Evolutionary conservation across 2,888 invertebrate genomes (phyloP), one percentile per base, ranked within the genome.

Genomic region (Brachypalpus laphriformis): DNA sequence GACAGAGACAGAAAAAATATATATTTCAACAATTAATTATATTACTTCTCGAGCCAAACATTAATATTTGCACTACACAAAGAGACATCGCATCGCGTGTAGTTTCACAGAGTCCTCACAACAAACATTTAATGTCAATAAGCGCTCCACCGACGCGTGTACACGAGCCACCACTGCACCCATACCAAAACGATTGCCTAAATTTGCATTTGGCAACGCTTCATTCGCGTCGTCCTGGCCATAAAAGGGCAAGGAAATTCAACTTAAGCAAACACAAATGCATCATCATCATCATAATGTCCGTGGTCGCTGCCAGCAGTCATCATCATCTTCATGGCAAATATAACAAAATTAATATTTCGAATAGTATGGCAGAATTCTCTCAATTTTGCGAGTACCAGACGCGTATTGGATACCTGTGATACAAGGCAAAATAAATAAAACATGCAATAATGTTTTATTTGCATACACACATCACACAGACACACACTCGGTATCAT

Each of bases 401-500:
- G 40, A 3, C 18, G 18, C 4, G 8, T 11, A 25, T n/a, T n/a
- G 25, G 42, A 45, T 61, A 56, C 45, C 42, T 74, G 63, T 56
- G 66, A 66, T 63, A 63, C 63, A 78, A 20, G 72, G 28, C 14
- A 47, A 77, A 82, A 78, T 78, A 82, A 82, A 78, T 82, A 82
- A 82, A 78, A 82, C 82, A 78, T 78, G 49, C 71, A 82, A 82
- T 82, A 82, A 78, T 78, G 82, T 72, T 78, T 71, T 82, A 82
- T 78, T 82, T 78, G 78, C 82, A 72, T 82, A 72, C 74, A 51
- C 34, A 18, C 77, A 63, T 25, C 65, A 45, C 18, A 47, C 0
- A 9, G 14, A 16, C 28, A 56, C 18, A 22, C 20, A 42, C 54
- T 16, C 9, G 6, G 16, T n/a, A n/a, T n/a, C n/a, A n/a, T n/a